Conservation (phyloP, 2,888 invertebrate species). For the Lasius platythorax region DNA sequence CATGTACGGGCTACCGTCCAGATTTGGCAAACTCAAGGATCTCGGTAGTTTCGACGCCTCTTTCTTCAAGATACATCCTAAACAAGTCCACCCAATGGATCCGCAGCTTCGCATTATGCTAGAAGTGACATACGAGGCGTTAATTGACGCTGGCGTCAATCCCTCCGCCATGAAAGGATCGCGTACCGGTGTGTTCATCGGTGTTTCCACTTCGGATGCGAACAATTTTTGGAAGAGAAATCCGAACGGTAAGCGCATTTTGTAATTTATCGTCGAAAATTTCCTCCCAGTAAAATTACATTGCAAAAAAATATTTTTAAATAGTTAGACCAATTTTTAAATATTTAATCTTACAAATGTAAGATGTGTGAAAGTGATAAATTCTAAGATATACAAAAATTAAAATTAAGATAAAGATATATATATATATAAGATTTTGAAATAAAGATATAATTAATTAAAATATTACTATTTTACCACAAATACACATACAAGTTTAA, state of each 20-base stretch:
- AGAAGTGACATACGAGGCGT: slow-evolving; percentile 96
- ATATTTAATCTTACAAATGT: no score
- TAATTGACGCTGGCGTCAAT: slow-evolving; percentile 95
- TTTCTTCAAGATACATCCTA: slow-evolving; percentile 96
- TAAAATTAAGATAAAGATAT: no score
- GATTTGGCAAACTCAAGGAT: slow-evolving; percentile 94
- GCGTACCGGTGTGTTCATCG: slow-evolving; percentile 97
- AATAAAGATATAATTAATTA: no score
- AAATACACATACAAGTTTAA: not conserved
- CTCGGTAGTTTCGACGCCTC: slow-evolving; percentile 93
- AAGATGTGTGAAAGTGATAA: no score
- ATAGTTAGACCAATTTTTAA: no score
- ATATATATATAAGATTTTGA: no score
- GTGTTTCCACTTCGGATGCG: slow-evolving; percentile 96
- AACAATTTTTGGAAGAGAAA: slow-evolving; percentile 95
- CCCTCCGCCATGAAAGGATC: slow-evolving; percentile 94
- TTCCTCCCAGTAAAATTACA: not conserved
- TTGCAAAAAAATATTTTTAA: not conserved
- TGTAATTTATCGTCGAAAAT: not conserved
- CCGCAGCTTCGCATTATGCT: slow-evolving; percentile 96
- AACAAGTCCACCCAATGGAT: slow-evolving; percentile 97
- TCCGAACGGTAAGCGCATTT: slow-evolving; percentile 88
- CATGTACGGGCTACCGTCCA: slow-evolving; percentile 92
- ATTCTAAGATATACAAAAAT: no score
- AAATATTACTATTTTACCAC: no score